A percentile compares a stretch with the other conserved stretches of the same genome.
Conservation (phyloP, 2,113 vertebrate species). For the Uria aalge region DNA sequence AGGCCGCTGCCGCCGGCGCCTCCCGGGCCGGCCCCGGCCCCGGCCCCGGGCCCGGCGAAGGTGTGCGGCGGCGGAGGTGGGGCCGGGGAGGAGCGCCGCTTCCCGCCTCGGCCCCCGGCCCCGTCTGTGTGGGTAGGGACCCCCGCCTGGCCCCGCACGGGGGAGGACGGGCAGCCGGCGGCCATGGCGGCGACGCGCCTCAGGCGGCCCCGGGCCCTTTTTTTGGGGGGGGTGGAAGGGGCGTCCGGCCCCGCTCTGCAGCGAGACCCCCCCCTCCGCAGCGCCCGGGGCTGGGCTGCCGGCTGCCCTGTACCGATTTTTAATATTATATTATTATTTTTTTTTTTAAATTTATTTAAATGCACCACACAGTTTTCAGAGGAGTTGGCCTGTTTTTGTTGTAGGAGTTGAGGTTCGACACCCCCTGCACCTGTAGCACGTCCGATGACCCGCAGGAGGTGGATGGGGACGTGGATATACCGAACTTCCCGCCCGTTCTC, state of each 20-base stretch:
- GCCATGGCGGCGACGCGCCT: background rate
- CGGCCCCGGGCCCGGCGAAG: background rate
- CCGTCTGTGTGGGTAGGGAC: background rate
- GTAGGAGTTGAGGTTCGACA: background rate
- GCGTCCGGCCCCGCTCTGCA: accelerated
- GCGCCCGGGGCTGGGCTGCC: no score
- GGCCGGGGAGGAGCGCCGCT: background rate
- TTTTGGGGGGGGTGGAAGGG: background rate
- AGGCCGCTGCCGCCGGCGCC: background rate
- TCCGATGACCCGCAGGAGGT: background rate
- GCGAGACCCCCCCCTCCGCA: background rate
- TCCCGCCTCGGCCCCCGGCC: background rate
- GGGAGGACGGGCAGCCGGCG: background rate
- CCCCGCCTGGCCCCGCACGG: background rate
- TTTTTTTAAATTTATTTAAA: background rate
- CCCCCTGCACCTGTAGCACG: background rate
- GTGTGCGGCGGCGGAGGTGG: background rate
- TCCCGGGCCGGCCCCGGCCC: background rate
- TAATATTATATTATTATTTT: background rate
- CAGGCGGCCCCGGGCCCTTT: background rate
- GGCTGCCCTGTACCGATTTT: background rate
- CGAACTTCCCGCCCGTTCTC: background rate
- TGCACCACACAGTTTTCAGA: accelerated
- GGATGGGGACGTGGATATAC: background rate
- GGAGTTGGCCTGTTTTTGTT: background rate